Evolutionary conservation across 2,888 invertebrate genomes (phyloP).

Genomic region (Perithous albicinctus): DNA sequence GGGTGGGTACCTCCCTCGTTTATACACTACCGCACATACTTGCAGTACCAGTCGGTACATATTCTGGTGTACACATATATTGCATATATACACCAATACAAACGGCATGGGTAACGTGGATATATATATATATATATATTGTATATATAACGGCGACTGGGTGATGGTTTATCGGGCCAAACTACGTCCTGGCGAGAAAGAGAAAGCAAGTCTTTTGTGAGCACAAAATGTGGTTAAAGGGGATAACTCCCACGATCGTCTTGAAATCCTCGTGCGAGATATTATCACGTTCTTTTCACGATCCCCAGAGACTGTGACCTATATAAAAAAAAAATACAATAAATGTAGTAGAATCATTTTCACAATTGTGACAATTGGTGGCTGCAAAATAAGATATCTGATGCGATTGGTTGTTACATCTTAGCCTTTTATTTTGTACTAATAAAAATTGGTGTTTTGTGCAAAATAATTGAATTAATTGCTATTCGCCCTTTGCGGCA

Average conservation of each 20-base stretch:
- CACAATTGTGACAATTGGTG: not conserved
- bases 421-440: not conserved
- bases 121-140: too few relatives aligned
- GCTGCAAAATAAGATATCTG: not conserved
- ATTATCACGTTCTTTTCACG: not conserved
- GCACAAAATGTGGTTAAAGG: slow-evolving; percentile 18
- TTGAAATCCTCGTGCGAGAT: not conserved
- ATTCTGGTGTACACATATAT: not conserved
- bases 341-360: slow-evolving; percentile 3
- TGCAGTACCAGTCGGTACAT: not conserved
- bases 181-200: not conserved
- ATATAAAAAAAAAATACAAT: not conserved
- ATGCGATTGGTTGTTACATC: too few relatives aligned
- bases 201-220: slow-evolving; percentile 2
- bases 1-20: slow-evolving; percentile 7
- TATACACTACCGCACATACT: slow-evolving; percentile 28
- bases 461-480: too few relatives aligned
- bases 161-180: slow-evolving; percentile 30
- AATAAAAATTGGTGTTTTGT: too few relatives aligned
- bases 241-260: slow-evolving; percentile 15
- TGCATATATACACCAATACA: not conserved
- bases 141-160: slow-evolving; percentile 41
- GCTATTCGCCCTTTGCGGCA: too few relatives aligned
- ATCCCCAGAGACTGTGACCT: not conserved
- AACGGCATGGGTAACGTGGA: slow-evolving; percentile 1